These are phyloP conservation scores for Ctenochaetus hawaiiensis DNA, from an alignment of 2,797 vertebrate genomes.

Conservation along the genomic window DNA sequence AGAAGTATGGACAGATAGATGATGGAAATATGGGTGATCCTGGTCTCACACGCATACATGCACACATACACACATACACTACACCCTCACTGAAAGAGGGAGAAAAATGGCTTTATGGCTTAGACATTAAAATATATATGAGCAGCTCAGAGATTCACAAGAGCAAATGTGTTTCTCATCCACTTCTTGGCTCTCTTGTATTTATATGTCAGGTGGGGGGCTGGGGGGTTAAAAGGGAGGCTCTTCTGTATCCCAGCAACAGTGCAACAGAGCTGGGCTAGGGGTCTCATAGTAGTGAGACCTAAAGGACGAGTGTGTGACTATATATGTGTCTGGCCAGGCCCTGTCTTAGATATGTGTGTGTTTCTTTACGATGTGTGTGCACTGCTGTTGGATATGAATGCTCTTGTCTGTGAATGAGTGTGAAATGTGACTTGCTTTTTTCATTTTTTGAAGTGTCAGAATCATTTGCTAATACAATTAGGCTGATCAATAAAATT, in stretches of 20 bases:
- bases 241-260: slow-evolving; percentile 73
- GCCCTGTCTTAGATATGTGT: neutral
- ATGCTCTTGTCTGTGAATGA: neutral
- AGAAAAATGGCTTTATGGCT: slow-evolving; percentile 54
- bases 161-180: slow-evolving; percentile 76
- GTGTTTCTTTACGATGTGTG: neutral
- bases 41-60: slow-evolving; percentile 1
- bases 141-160: slow-evolving; percentile 67
- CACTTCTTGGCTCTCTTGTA: slow-evolving; percentile 52
- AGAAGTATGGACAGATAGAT: neutral
- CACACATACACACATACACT: neutral
- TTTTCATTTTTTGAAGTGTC: neutral
- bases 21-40: neutral
- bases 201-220: slow-evolving; percentile 53
- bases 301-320: slow-evolving; percentile 30
- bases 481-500: neutral
- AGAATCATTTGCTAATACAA: slow-evolving; percentile 9
- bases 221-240: slow-evolving; percentile 24
- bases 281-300: slow-evolving; percentile 38
- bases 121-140: slow-evolving; percentile 79
- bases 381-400: neutral
- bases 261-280: slow-evolving; percentile 36
- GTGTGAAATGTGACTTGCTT: neutral
- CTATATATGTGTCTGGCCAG: slow-evolving; percentile 21
- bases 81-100: slow-evolving; percentile 19